Base-by-base conservation (phyloP, 2,797 vertebrate genomes). In the Paguma larvata region DNA sequence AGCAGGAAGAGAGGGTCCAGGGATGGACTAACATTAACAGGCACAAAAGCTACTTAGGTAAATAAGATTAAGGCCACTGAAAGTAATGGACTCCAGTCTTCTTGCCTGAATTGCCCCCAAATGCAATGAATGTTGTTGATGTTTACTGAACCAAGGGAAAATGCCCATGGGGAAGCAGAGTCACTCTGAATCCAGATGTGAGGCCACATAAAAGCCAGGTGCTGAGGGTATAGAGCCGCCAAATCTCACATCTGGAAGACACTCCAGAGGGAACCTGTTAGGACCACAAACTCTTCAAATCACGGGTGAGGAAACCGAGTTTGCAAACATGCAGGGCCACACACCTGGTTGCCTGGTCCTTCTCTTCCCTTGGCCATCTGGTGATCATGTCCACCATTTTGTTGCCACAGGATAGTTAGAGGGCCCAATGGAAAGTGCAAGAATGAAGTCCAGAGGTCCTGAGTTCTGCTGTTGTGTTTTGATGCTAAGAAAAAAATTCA, bases 311-410 rank as follows among this genome's bases (percentile, higher is more conserved):
- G 23, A 59, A 23, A 48, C 14, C 2, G 0, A 23, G 10, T 72
- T 65, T 32, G 25, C 27, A 46, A 11, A 27, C 41, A 53, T 0
- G 6, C n/a, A 23, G 3, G 8, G 19, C n/a, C 44, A 25, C 83
- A 5, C 3, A 9, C 2, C 5, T 41, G 13, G 11, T 1, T 1
- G 32, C 2, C 2, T 15, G 2, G 3, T 44, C 11, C 56, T 59
- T 16, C 32, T 34, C 67, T 56, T 63, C 16, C 38, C 9, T 21
- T 16, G 6, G 12, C 3, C 3, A 21, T 32, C 38, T 51, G 21
- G 23, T 48, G 83, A 16, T 68, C 2, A 2, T 8, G 25, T 11
- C 23, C 25, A 53, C 18, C 30, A 14, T 34, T 53, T 70, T 4
- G 14, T 63, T 63, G 46, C 73, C 19, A n/a, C 5, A 14, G 32